Evolutionary conservation across 2,888 invertebrate genomes (phyloP), one percentile per base, ranked within the genome.

Genomic region (Dichetophora obliterata): DNA sequence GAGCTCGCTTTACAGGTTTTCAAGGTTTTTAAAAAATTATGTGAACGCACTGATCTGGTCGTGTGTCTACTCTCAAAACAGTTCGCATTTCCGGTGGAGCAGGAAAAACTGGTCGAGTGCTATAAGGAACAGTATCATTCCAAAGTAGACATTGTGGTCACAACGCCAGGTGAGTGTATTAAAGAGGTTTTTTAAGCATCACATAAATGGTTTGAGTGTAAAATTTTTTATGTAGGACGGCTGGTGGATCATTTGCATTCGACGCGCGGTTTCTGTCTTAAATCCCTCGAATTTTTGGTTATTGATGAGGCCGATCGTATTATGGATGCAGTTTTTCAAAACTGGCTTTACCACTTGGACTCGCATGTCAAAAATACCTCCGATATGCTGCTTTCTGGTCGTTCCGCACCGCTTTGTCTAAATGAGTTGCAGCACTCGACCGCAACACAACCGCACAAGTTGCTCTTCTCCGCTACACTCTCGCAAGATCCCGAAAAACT

Each of bases 291-390:
- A 84, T 97, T 94, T 89, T 90, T 98, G 61, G 93, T 99, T 0
- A 95, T 99, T 76, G 99, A 99, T 89, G 99, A 99, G 91, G 99
- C 99, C 6, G 99, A 99, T 90, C 92, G 97, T 82, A 95, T 98
- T 82, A 94, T 98, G 91, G 96, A 97, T 83, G 95, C 95, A 85
- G 92, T 96, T 68, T 95, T 97, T 88, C 95, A 96, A 87, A 96
- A 97, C 87, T 98, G 97, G 97, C 91, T 97, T 5, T 93, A 93
- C 83, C 93, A 95, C 86, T 91, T 97, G 77, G 95, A 96, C 84
- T 91, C 90, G 79, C 94, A 93, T 86, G 92, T 94, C 3, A 86
- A 85, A 11, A 79, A 81, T 37, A 91, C 91, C 77, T 86, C 91
- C 2, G 91, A 92, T 81, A 90, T 90, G 84, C 86, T 91, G 81